A percentile compares a stretch with the other conserved stretches of the same genome.
Conservation (phyloP, 2,888 invertebrate genomes). For the Ormyrus nitidulus region DNA sequence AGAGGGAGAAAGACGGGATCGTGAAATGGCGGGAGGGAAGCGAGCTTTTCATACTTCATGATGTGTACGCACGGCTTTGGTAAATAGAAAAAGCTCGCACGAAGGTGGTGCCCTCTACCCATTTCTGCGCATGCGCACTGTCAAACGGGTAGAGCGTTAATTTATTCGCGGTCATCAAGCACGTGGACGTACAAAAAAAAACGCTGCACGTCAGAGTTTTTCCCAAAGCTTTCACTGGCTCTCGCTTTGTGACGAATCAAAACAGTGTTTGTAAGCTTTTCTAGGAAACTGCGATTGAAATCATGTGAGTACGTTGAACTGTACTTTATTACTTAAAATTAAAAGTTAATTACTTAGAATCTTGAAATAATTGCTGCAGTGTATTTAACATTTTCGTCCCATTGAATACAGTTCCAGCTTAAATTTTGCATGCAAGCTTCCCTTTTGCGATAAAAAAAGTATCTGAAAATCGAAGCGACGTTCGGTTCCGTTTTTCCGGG, state of each 20-base stretch:
- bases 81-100: constrained; percentile 48
- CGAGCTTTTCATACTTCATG: constrained; percentile 44
- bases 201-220: background rate
- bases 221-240: background rate
- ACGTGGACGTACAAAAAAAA: background rate
- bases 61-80: constrained; percentile 37
- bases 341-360: too few relatives aligned
- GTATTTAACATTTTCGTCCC: too few relatives aligned
- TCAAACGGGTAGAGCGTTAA: background rate
- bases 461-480: too few relatives aligned
- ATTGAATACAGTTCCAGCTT: too few relatives aligned
- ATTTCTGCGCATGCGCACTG: background rate
- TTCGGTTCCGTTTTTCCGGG: too few relatives aligned
- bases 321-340: too few relatives aligned
- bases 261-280: background rate
- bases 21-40: constrained; percentile 6
- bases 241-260: background rate
- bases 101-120: too few relatives aligned
- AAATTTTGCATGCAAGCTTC: too few relatives aligned
- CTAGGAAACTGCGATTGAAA: background rate
- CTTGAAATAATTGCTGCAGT: too few relatives aligned
- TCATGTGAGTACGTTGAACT: too few relatives aligned
- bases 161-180: constrained; percentile 27
- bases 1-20: background rate
- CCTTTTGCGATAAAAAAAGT: too few relatives aligned